Evolutionary conservation across 2,888 invertebrate species (phyloP), one percentile per base, ranked within the genome.

Genomic region (Drosophila paranaensis): DNA sequence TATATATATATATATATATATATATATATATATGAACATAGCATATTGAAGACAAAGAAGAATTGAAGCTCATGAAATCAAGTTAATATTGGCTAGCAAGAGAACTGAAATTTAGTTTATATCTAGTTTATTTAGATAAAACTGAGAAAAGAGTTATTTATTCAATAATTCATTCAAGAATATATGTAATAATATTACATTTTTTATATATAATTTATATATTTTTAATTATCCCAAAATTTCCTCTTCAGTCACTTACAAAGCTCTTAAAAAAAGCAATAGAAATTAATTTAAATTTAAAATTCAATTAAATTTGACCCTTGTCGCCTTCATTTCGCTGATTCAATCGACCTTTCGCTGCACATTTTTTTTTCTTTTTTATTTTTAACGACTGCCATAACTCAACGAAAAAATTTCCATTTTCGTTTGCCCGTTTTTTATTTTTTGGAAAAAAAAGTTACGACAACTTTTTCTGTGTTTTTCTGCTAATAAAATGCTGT

Each of bases 401-500:
- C 33, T 42, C 42, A 55, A 27, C 25, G 33, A 42, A 43, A 57
- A 60, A 27, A 33, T 20, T 60, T 60, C 33, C 30, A n/a, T 46
- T 10, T 43, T 61, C 9, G 25, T 33, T 48, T 54, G 39, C 30
- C 10, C 4, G 6, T 9, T 10, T 33, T 25, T 27, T 33, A 20
- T 27, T 6, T 33, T 33, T 33, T 8, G 1, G 20, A 1, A 20
- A 30, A 37, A 37, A 45, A 58, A 33, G 40, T 42, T 37, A n/a
- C 30, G 43, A 20, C 40, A 33, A 58, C 45, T 64, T 30, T 50
- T n/a, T 13, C 25, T 10, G 39, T 51, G 43, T 54, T 54, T 54
- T 50, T n/a, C 11, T 53, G 13, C 56, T 30, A 55, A 62, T 42
- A 45, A 30, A 72, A 73, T 53, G 30, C 63, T 60, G 57, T 25